phyloP scores from a whole-genome alignment of 2,113 vertebrate species.

The Myrmecobius fasciatus region DNA sequence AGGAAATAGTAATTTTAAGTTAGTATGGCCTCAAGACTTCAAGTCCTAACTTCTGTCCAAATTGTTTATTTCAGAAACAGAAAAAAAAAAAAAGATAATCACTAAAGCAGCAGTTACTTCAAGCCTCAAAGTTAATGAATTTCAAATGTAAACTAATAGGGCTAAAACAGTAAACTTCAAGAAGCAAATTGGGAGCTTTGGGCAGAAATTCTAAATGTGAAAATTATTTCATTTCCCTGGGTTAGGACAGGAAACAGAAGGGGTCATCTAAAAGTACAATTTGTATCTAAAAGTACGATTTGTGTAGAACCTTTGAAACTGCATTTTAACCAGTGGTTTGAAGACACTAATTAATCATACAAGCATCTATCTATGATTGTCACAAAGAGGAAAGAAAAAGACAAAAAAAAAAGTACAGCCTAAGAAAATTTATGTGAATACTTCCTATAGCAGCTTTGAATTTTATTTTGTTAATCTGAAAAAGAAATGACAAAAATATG shows the following conservation, averaged over 20 bases:
- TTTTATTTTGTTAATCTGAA: too few relatives aligned
- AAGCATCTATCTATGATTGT: not conserved
- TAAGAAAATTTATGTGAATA: not conserved
- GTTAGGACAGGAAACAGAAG: too few relatives aligned
- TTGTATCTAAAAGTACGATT: not conserved
- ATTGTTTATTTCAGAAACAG: not conserved
- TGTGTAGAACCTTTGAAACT: not conserved
- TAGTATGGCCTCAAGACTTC: not conserved
- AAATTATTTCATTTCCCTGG: too few relatives aligned
- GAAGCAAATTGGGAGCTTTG: not conserved
- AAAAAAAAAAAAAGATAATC: not conserved
- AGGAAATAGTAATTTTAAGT: not conserved
- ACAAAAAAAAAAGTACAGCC: not conserved
- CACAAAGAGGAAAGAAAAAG: not conserved
- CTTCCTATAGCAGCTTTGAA: not conserved
- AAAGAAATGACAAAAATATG: not conserved
- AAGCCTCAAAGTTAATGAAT: not conserved
- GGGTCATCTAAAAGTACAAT: not conserved
- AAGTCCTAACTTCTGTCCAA: not conserved
- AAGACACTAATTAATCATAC: not conserved
- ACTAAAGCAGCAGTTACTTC: not conserved
- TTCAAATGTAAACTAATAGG: not conserved
- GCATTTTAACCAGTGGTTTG: not conserved
- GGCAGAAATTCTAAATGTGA: not conserved
- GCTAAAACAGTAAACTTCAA: not conserved